These are phyloP conservation scores for Hermaeophaga mercurialis DNA, from an alignment of 2,888 invertebrate species.

Conservation along the genomic window DNA sequence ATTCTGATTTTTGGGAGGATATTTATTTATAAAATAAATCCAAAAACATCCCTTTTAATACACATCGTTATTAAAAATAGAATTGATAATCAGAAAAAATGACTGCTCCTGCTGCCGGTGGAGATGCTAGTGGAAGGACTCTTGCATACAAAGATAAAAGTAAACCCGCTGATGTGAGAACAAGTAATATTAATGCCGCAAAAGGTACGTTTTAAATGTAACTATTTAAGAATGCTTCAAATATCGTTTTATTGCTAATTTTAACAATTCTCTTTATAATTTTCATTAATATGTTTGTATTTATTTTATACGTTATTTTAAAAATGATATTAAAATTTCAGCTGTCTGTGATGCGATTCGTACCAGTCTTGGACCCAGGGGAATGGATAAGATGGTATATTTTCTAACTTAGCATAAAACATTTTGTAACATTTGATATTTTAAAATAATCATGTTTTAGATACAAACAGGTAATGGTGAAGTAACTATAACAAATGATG, in stretches of 20 bases:
- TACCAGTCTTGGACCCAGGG: conserved; percentile 96
- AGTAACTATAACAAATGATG: conserved; percentile 99
- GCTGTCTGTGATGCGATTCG: conserved; percentile 99
- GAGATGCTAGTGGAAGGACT: conserved; percentile 57
- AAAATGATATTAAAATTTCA: conserved; percentile 62
- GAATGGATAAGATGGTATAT: conserved; percentile 99
- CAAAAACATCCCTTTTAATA: neutral
- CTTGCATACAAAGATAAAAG: conserved; percentile 86
- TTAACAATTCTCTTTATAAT: neutral
- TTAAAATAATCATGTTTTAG: conserved; percentile 58
- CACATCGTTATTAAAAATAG: neutral
- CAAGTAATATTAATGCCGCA: conserved; percentile 96
- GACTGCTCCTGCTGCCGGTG: conserved; percentile 57
- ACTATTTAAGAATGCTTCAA: neutral
- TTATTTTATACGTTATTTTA: no score
- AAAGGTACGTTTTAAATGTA: conserved; percentile 73
- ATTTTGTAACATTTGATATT: neutral
- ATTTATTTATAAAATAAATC: conserved; percentile 10
- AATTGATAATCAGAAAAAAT: conserved; percentile 47
- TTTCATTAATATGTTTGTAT: conserved; percentile 9
- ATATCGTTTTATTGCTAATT: neutral
- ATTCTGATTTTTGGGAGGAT: conserved; percentile 1
- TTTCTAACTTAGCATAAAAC: neutral
- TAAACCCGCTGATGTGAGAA: conserved; percentile 92
- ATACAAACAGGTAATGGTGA: conserved; percentile 97